Evolutionary conservation across 2,888 invertebrate species (phyloP).

Genomic region (Diaphora mendica): DNA sequence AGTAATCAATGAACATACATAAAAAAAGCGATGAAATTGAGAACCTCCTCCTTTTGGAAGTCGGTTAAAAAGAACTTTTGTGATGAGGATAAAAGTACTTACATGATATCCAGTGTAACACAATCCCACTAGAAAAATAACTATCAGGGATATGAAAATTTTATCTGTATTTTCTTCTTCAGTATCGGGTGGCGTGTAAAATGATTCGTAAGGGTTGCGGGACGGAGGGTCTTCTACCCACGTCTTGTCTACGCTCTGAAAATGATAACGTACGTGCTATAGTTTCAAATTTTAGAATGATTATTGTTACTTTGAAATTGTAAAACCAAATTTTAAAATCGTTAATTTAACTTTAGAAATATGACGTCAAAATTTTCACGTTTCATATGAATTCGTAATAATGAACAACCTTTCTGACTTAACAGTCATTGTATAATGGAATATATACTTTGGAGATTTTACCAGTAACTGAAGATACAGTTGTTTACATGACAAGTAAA

Average conservation of each 20-base stretch:
- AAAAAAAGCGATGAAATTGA: no score
- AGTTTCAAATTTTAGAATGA: no score
- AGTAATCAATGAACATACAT: no score
- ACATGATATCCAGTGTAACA: slow-evolving; percentile 90
- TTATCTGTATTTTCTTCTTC: slow-evolving; percentile 94
- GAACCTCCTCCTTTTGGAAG: no score
- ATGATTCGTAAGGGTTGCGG: slow-evolving; percentile 90
- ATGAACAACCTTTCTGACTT: no score
- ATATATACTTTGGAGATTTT: no score
- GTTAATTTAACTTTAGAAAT: no score
- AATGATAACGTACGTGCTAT: slow-evolving; percentile 10
- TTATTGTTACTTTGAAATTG: background rate
- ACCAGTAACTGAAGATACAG: no score
- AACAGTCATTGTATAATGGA: no score
- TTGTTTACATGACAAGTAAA: no score
- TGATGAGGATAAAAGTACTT: slow-evolving; percentile 50
- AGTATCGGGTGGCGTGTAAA: slow-evolving; percentile 90
- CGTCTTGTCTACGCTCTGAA: slow-evolving; percentile 91
- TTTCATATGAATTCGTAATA: no score
- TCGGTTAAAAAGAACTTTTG: background rate
- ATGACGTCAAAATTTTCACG: no score
- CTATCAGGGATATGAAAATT: slow-evolving; percentile 92
- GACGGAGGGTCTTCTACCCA: slow-evolving; percentile 95
- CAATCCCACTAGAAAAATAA: slow-evolving; percentile 89
- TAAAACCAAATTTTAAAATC: background rate